phyloP scores from a whole-genome alignment of 2,113 vertebrate species.

The Meles meles region DNA sequence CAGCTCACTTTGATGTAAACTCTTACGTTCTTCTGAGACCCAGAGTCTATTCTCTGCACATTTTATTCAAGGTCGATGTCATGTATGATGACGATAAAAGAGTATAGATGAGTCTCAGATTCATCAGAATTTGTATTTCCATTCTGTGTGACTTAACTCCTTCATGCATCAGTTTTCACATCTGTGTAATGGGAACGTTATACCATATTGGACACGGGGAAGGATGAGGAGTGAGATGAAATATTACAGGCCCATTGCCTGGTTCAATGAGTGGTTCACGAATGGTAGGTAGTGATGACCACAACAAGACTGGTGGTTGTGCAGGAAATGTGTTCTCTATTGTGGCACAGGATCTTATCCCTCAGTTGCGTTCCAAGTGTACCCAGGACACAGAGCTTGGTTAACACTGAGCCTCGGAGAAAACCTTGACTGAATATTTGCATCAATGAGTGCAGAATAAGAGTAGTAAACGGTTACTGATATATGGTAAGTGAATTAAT shows the following conservation, averaged over 20 bases:
- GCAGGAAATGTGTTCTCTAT: background rate
- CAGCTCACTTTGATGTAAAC: background rate
- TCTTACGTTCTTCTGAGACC: background rate
- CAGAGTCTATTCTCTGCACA: background rate
- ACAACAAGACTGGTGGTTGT: too few relatives aligned
- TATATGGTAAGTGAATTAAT: background rate
- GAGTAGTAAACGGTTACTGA: background rate
- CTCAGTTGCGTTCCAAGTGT: rapidly evolving
- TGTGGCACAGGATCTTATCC: background rate
- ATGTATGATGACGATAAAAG: background rate
- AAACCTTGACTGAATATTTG: background rate
- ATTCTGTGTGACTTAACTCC: background rate
- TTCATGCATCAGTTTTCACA: background rate
- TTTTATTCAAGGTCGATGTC: background rate
- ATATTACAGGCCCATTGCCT: background rate
- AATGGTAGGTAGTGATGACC: background rate
- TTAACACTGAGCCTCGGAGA: background rate
- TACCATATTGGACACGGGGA: background rate
- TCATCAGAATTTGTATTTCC: background rate
- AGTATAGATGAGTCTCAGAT: background rate
- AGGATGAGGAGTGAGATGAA: background rate
- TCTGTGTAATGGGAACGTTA: background rate
- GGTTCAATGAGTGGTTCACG: background rate
- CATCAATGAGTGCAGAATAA: background rate
- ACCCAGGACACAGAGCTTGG: background rate